A percentile compares a stretch with the other conserved stretches of the same genome.
Evolutionary conservation across 2,888 invertebrate species (phyloP).

Genomic region (Dysmachus trigonus): DNA sequence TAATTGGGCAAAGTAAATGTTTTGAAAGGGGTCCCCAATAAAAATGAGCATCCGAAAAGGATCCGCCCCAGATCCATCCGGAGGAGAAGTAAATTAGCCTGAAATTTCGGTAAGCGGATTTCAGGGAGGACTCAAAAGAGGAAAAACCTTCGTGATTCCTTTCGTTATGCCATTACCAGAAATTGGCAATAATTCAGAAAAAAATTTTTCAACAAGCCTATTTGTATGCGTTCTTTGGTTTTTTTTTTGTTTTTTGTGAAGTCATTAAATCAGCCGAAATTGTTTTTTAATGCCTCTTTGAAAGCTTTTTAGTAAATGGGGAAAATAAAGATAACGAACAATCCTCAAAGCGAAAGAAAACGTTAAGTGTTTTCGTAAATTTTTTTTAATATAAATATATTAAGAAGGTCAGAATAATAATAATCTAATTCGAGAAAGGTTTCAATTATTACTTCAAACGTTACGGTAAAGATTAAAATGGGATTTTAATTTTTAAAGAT

Average conservation of each 20-base stretch:
- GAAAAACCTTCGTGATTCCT: background rate
- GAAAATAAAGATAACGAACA: background rate
- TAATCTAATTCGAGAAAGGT: too few species aligned
- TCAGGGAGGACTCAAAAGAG: background rate
- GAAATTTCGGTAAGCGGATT: background rate
- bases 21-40: slow-evolving; percentile 13
- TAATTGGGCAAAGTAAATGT: slow-evolving; percentile 27
- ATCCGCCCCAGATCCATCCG: background rate
- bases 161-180: background rate
- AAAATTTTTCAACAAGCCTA: background rate
- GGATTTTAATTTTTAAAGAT: too few species aligned
- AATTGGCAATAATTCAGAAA: background rate
- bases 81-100: background rate
- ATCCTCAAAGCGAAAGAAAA: background rate
- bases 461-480: too few species aligned
- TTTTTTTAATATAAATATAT: too few species aligned
- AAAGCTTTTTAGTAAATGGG: background rate
- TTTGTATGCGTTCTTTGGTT: background rate
- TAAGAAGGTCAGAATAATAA: too few species aligned
- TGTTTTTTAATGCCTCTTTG: background rate
- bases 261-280: background rate
- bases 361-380: background rate
- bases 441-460: too few species aligned
- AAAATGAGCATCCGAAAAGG: background rate
- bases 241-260: background rate